These are phyloP conservation scores for Cassiopea andromeda DNA, from an alignment of 30 jellyfish, hydroid and myxozoan species.

Conservation along the genomic window DNA sequence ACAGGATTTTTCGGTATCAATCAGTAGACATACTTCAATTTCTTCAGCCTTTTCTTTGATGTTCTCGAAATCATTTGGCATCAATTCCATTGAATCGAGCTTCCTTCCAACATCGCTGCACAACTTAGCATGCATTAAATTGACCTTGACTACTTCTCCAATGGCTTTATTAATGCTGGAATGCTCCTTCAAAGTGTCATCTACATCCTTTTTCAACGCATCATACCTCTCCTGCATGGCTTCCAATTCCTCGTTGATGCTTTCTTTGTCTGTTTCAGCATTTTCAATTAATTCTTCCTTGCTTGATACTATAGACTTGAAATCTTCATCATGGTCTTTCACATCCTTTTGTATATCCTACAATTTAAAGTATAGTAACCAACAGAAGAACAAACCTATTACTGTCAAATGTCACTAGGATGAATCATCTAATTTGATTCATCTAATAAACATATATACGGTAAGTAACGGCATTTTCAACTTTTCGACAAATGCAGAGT, in stretches of 20 bases:
- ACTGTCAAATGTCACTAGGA: too few relatives aligned
- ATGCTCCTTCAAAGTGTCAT: constrained; percentile 30
- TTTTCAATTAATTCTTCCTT: constrained; percentile 44
- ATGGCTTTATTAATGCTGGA: constrained; percentile 40
- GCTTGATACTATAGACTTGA: constrained; percentile 31
- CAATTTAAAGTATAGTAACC: neutral
- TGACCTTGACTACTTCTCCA: constrained; percentile 58
- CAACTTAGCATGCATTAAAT: constrained; percentile 36
- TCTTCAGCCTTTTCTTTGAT: constrained; percentile 63
- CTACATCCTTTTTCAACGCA: constrained; percentile 46
- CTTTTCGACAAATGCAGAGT: too few relatives aligned
- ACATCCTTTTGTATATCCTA: constrained; percentile 64
- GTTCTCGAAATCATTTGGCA: constrained; percentile 62
- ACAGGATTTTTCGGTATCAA: neutral
- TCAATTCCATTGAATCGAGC: constrained; percentile 70
- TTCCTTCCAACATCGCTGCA: constrained; percentile 64
- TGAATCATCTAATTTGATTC: too few relatives aligned
- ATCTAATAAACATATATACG: too few relatives aligned
- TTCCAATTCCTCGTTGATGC: constrained; percentile 57
- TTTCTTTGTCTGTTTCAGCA: constrained; percentile 72
- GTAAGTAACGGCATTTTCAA: too few relatives aligned
- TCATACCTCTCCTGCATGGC: constrained; percentile 66
- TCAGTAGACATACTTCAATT: constrained; percentile 52
- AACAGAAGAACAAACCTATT: too few relatives aligned
- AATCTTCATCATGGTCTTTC: constrained; percentile 58